These are phyloP conservation scores for Anableps anableps DNA, from an alignment of 2,797 vertebrate genomes.

Conservation along the genomic window DNA sequence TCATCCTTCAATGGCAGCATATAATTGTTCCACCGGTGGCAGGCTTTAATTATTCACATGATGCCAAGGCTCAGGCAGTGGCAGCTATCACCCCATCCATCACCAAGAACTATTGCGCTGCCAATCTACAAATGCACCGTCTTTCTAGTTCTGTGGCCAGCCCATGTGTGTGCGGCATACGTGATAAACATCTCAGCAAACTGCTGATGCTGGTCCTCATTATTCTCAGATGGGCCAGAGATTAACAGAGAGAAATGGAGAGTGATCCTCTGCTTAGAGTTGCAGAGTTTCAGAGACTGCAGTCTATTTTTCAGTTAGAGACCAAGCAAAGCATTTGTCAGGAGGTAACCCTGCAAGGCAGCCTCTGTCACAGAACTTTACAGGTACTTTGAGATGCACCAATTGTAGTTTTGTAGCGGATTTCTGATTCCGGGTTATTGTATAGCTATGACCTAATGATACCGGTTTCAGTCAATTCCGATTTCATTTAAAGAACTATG, in stretches of 20 bases:
- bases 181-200: constrained; percentile 74
- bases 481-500: neutral
- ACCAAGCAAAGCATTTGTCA: neutral
- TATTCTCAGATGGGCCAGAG: constrained; percentile 68
- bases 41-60: constrained; percentile 81
- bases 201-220: constrained; percentile 75
- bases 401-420: neutral
- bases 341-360: neutral
- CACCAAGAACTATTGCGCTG: constrained; percentile 67
- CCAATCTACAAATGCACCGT: constrained; percentile 59
- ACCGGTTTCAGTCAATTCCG: neutral
- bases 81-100: constrained; percentile 78
- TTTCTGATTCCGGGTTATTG: neutral
- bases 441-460: neutral
- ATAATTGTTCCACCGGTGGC: constrained; percentile 78
- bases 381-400: neutral
- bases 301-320: constrained; percentile 33
- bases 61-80: constrained; percentile 71
- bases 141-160: constrained; percentile 40
- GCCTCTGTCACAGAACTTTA: constrained; percentile 7
- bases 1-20: constrained; percentile 69
- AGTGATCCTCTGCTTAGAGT: constrained; percentile 27
- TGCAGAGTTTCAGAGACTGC: constrained; percentile 41
- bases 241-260: constrained; percentile 62
- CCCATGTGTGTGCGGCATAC: constrained; percentile 27